Base-by-base conservation (phyloP, 2,888 invertebrate species). In the Horisme vitalbata region DNA sequence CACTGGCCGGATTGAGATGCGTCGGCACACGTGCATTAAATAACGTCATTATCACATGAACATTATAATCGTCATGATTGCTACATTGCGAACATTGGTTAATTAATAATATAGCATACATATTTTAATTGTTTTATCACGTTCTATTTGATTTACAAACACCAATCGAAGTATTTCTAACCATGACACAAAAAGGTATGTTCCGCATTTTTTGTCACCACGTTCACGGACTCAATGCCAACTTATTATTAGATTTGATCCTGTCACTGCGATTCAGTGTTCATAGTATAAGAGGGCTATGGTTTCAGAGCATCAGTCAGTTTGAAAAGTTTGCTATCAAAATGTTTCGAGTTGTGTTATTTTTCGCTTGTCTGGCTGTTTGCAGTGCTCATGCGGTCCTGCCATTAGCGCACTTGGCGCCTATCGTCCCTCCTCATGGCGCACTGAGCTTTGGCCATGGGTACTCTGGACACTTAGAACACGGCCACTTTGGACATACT, bases 1-100 rank as follows among this genome's bases (percentile, higher is more conserved):
- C 82, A 77, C 65, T 80, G 82, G 68, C 83, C 83, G 76, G 69
- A 74, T 76, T 75, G 54, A 81, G 74, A 70, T 75, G 72, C n/a
- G n/a, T n/a, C n/a, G n/a, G n/a, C 70, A 66, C 60, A 54, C 50
- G 54, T 55, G 55, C 32, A 46, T 57, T 59, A 58, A 50, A 53
- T 59, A 61, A 62, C 62, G 45, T 62, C 54, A 62, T 53, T 55
- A 38, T 33, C 33, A 18, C 45, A 61, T 27, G 50, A 35, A 43
- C 28, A 18, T 23, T n/a, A n/a, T n/a, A n/a, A n/a, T n/a, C n/a
- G n/a, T n/a, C n/a, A n/a, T n/a, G n/a, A n/a, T n/a, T n/a, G n/a
- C n/a, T n/a, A n/a, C n/a, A n/a, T n/a, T n/a, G n/a, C n/a, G n/a
- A n/a, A n/a, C n/a, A n/a, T n/a, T n/a, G n/a, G n/a, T n/a, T n/a